Conservation (phyloP, 2,888 invertebrate genomes). For the Euphydryas editha region DNA sequence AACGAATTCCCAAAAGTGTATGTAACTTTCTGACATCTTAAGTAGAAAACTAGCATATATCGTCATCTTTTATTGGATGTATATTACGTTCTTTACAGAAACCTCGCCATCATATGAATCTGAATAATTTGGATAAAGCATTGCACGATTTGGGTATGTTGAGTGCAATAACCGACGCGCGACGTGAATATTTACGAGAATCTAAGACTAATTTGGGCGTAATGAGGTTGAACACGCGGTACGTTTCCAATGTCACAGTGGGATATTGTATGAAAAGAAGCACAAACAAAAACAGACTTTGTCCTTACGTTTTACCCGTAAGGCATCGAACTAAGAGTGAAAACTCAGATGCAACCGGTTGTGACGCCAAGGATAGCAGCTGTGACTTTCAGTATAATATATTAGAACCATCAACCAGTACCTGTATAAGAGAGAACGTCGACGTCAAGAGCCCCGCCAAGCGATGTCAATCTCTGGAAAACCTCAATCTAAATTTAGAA, state of each 20-base stretch:
- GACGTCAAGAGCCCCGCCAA: conserved; percentile 74
- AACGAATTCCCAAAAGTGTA: conserved; percentile 69
- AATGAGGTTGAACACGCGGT: conserved; percentile 84
- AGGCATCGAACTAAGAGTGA: conserved; percentile 85
- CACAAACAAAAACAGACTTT: conserved; percentile 81
- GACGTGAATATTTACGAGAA: conserved; percentile 82
- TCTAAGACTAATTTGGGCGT: conserved; percentile 74
- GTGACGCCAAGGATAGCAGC: conserved; percentile 64
- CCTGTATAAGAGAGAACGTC: conserved; percentile 52
- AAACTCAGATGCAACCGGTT: conserved; percentile 81
- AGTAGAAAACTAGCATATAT: conserved; percentile 12
- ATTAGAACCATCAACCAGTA: conserved; percentile 74
- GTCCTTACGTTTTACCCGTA: conserved; percentile 83
- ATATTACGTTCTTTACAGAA: conserved; percentile 70
- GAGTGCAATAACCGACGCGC: conserved; percentile 83
- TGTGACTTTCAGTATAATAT: conserved; percentile 65
- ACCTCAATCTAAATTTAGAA: conserved; percentile 76
- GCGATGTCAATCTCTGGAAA: conserved; percentile 85
- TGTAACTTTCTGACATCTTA: conserved; percentile 44
- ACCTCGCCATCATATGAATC: conserved; percentile 72
- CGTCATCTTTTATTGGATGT: conserved; percentile 26
- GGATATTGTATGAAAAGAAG: conserved; percentile 83
- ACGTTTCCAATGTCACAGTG: conserved; percentile 85
- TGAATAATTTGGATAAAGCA: conserved; percentile 83
- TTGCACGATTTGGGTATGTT: conserved; percentile 85